These are phyloP conservation scores for Philereme transversata DNA, from an alignment of 2,888 invertebrate species.

Conservation along the genomic window DNA sequence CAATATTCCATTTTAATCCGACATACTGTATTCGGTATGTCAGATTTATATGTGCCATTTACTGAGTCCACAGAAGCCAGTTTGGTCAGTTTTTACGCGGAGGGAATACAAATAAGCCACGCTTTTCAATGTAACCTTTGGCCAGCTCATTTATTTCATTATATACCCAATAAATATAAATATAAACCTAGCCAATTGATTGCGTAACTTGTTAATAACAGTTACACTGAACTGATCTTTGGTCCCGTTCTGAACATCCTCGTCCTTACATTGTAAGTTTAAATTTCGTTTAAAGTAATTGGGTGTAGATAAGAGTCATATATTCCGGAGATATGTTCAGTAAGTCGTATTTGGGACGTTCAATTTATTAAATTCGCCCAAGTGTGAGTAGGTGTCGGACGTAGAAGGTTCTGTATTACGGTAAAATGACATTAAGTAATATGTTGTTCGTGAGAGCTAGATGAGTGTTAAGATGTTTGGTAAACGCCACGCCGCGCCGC, in stretches of 20 bases:
- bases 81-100: conserved; percentile 31
- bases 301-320: conserved; percentile 60
- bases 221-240: conserved; percentile 54
- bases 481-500: no score
- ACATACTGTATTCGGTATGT: conserved; percentile 51
- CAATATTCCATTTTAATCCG: conserved; percentile 66
- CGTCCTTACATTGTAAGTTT: conserved; percentile 58
- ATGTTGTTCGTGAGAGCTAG: no score
- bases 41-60: conserved; percentile 59
- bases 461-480: no score
- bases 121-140: conserved; percentile 34
- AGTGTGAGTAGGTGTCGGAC: no score
- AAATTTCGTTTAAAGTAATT: conserved; percentile 68
- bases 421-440: no score
- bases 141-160: conserved; percentile 38
- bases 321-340: conserved; percentile 49
- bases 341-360: no score
- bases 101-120: conserved; percentile 31
- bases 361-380: no score
- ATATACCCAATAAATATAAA: conserved; percentile 56
- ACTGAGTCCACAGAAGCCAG: conserved; percentile 37
- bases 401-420: no score
- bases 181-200: conserved; percentile 57
- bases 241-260: conserved; percentile 46
- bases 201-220: conserved; percentile 56